Conservation (phyloP, 2,888 invertebrate species). For the Belgica antarctica region DNA sequence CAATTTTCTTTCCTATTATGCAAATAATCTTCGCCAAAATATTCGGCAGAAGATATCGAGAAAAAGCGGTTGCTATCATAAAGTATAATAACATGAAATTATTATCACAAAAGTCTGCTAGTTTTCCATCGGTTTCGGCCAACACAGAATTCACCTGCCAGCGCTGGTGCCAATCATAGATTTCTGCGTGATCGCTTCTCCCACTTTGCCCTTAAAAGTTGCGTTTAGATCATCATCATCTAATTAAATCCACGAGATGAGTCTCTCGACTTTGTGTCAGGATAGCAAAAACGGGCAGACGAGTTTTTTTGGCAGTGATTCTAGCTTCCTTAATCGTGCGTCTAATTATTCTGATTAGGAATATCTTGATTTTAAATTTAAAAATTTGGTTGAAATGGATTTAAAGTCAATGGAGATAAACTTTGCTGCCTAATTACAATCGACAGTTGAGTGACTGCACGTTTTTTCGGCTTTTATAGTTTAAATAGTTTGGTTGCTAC, state of each 20-base stretch:
- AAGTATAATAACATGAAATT: constrained; percentile 37
- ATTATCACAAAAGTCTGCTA: constrained; percentile 22
- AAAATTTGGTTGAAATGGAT: too few species aligned
- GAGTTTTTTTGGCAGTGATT: not conserved
- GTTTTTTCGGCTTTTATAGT: too few species aligned
- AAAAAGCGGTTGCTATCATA: constrained; percentile 33
- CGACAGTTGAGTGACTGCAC: too few species aligned
- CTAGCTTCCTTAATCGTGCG: not conserved
- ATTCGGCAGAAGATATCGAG: not conserved
- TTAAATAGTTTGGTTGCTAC: too few species aligned
- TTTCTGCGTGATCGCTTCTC: constrained; percentile 24
- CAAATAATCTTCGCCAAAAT: constrained; percentile 15
- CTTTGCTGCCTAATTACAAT: too few species aligned
- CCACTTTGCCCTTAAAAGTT: not conserved
- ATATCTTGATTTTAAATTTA: too few species aligned
- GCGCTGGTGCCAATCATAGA: constrained; percentile 34
- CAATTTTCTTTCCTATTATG: constrained; percentile 31
- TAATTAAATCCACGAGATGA: constrained; percentile 22
- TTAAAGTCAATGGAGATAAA: too few species aligned
- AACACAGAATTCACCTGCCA: constrained; percentile 33
- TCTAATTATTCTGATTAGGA: not conserved
- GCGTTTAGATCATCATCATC: not conserved
- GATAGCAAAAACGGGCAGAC: constrained; percentile 1
- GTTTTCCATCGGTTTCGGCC: not conserved
- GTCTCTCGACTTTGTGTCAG: not conserved